phyloP scores from a whole-genome alignment of 2,797 vertebrate species.

The Pterois miles region DNA sequence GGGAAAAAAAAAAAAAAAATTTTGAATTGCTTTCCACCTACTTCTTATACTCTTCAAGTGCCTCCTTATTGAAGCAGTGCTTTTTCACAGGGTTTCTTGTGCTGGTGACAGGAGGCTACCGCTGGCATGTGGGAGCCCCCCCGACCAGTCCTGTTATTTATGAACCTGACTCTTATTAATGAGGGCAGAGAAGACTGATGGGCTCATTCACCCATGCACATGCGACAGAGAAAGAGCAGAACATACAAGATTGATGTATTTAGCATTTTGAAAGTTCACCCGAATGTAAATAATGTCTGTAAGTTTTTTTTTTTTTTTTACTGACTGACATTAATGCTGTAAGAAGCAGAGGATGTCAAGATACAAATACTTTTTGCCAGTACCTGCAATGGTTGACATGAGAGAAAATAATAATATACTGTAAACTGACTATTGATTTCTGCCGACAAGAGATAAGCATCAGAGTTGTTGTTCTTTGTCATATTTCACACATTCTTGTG shows the following conservation, averaged over 20 bases:
- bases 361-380: slow-evolving; percentile 1
- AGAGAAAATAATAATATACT: slow-evolving; percentile 7
- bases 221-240: slow-evolving; percentile 20
- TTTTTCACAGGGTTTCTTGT: slow-evolving; percentile 38
- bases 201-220: slow-evolving; percentile 48
- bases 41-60: slow-evolving; percentile 2
- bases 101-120: slow-evolving; percentile 23
- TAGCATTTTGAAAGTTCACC: slow-evolving; percentile 65
- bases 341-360: slow-evolving; percentile 19
- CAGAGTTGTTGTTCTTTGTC: background rate
- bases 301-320: slow-evolving; percentile 29
- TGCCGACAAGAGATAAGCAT: background rate
- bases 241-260: slow-evolving; percentile 70
- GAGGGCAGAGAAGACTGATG: slow-evolving; percentile 74
- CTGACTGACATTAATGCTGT: slow-evolving; percentile 36
- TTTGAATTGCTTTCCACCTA: slow-evolving; percentile 10
- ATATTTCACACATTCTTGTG: background rate
- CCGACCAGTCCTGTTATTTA: slow-evolving; percentile 60
- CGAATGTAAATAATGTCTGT: slow-evolving; percentile 67
- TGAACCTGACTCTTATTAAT: slow-evolving; percentile 72
- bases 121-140: background rate
- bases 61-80: slow-evolving; percentile 5
- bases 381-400: background rate
- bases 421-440: slow-evolving; percentile 17
- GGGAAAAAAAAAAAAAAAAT: slow-evolving; percentile 8